Conservation (phyloP, 2,888 invertebrate species). For the Adelognathus sp. region DNA sequence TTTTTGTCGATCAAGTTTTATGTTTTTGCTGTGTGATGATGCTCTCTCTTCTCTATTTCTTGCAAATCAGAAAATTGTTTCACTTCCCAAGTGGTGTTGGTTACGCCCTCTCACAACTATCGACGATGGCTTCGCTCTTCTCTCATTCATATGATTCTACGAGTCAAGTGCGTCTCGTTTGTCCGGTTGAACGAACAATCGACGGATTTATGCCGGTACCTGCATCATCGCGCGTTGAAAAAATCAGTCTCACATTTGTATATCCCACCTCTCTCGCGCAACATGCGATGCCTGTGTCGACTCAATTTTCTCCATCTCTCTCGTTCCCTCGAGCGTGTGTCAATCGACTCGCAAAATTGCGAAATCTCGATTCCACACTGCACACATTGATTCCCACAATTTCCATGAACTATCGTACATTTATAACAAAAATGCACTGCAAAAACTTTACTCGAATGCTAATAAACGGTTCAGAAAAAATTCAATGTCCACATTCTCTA, state of each 20-base stretch:
- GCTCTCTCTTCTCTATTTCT: too few relatives aligned
- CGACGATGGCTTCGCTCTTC: too few relatives aligned
- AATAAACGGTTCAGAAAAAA: too few relatives aligned
- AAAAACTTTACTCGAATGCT: too few relatives aligned
- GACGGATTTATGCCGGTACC: slow-evolving; percentile 58
- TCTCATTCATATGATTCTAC: too few relatives aligned
- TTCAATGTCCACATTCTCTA: background rate
- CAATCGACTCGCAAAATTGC: background rate
- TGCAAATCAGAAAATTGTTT: too few relatives aligned
- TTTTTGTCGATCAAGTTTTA: too few relatives aligned
- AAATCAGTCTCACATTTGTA: slow-evolving; percentile 3
- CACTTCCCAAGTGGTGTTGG: too few relatives aligned
- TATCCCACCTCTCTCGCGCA: background rate
- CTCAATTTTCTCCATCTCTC: background rate
- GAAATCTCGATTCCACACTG: background rate
- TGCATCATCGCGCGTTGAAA: slow-evolving; percentile 51
- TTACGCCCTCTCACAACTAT: too few relatives aligned
- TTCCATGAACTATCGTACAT: background rate
- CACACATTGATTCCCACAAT: background rate
- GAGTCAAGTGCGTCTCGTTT: slow-evolving; percentile 33
- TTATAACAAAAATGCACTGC: too few relatives aligned
- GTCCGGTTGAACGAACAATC: slow-evolving; percentile 31
- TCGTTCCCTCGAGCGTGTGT: background rate
- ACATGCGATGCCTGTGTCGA: background rate
- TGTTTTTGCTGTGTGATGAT: too few relatives aligned